Evolutionary conservation across 2,888 invertebrate species (phyloP).

Genomic region (Chrysolina oricalcia): DNA sequence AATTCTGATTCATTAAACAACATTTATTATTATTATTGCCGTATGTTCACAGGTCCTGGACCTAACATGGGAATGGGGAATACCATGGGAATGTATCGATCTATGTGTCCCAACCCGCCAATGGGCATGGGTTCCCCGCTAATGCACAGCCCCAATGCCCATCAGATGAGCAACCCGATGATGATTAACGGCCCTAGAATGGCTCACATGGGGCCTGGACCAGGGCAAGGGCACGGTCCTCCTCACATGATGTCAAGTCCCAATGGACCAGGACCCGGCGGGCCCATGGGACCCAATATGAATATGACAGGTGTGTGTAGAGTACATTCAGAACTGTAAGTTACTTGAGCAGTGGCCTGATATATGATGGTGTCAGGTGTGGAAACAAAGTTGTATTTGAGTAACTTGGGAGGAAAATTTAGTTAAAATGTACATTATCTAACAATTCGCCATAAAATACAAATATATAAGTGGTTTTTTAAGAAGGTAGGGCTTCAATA

Average conservation of each 20-base stretch:
- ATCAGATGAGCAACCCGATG: constrained; percentile 68
- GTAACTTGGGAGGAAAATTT: too few species aligned
- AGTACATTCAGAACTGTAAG: neutral
- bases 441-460: too few species aligned
- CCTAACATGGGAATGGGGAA: constrained; percentile 65
- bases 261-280: constrained; percentile 76
- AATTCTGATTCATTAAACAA: too few species aligned
- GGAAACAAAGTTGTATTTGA: too few species aligned
- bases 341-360: too few species aligned
- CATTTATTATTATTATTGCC: neutral
- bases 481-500: too few species aligned
- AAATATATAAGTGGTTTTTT: too few species aligned
- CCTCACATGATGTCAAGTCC: constrained; percentile 76
- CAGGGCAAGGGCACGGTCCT: constrained; percentile 54
- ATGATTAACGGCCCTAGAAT: constrained; percentile 72
- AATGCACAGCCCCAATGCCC: constrained; percentile 71
- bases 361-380: too few species aligned
- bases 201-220: constrained; percentile 65
- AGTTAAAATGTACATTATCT: too few species aligned
- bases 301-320: constrained; percentile 47
- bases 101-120: constrained; percentile 72
- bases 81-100: constrained; percentile 75
- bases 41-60: constrained; percentile 47
- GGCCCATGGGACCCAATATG: constrained; percentile 72
- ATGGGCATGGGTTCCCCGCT: constrained; percentile 69